Evolutionary conservation across 2,888 invertebrate genomes (phyloP).

Genomic region (Xestobium rufovillosum): DNA sequence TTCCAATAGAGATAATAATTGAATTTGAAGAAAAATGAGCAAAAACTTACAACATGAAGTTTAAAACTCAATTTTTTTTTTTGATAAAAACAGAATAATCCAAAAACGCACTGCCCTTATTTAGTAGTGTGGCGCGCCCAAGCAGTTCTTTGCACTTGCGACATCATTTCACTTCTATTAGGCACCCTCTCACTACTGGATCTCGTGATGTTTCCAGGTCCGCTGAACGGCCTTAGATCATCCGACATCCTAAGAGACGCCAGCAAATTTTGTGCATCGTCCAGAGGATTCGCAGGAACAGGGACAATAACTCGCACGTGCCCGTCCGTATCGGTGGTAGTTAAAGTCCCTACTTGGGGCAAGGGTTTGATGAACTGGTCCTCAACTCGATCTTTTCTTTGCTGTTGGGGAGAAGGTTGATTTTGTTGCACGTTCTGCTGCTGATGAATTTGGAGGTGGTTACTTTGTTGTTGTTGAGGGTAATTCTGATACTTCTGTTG

Average conservation of each 20-base stretch:
- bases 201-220: constrained; percentile 57
- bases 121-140: constrained; percentile 88
- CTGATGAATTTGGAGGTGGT: constrained; percentile 12
- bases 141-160: constrained; percentile 68
- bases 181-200: constrained; percentile 82
- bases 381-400: constrained; percentile 18
- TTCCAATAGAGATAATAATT: no score
- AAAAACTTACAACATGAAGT: no score
- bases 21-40: no score
- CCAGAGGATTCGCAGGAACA: constrained; percentile 42
- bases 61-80: no score
- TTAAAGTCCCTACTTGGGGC: constrained; percentile 55
- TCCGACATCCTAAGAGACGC: constrained; percentile 52
- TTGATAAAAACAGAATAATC: no score
- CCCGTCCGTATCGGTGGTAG: constrained; percentile 55
- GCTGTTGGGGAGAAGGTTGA: constrained; percentile 15
- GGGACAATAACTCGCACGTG: constrained; percentile 57
- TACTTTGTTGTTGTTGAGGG: constrained; percentile 7
- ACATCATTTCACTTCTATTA: constrained; percentile 78
- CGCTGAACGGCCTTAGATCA: constrained; percentile 47
- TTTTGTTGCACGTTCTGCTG: constrained; percentile 21
- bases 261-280: constrained; percentile 37
- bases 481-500: constrained; percentile 37
- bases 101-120: constrained; percentile 43
- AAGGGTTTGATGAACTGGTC: constrained; percentile 60